These are phyloP conservation scores for Brachyistius frenatus DNA, from an alignment of 2,113 vertebrate genomes.

Conservation along the genomic window DNA sequence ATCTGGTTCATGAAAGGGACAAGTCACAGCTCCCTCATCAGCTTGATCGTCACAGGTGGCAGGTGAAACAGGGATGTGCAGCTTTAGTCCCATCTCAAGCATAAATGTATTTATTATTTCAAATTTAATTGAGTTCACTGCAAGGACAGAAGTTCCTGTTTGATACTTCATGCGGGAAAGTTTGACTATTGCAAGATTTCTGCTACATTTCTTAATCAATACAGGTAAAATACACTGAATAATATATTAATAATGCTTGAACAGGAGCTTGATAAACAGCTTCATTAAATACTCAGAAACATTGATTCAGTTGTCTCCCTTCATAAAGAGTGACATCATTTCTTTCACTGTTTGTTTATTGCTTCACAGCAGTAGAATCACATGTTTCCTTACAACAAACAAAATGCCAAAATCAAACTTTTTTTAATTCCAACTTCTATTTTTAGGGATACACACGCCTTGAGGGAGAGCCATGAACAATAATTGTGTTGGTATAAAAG, in stretches of 20 bases:
- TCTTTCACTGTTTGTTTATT: not conserved
- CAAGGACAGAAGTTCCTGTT: not conserved
- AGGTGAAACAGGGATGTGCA: conserved; percentile 19
- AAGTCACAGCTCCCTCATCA: conserved; percentile 23
- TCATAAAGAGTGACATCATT: not conserved
- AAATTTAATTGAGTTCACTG: not conserved
- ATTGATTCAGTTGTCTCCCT: conserved; percentile 6
- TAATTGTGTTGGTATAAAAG: conserved; percentile 57
- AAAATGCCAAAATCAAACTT: not conserved
- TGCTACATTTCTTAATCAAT: not conserved
- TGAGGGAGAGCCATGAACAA: conserved; percentile 31
- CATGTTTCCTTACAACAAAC: conserved; percentile 15
- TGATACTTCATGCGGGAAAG: not conserved
- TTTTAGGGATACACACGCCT: conserved; percentile 43
- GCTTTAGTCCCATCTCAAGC: not conserved
- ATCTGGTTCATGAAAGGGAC: conserved; percentile 37
- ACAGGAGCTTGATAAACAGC: not conserved
- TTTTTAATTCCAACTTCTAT: conserved; percentile 21
- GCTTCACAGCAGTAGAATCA: conserved; percentile 12
- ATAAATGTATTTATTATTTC: not conserved
- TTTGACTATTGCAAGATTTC: not conserved
- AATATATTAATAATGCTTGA: not conserved
- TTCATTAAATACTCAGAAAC: conserved; percentile 6
- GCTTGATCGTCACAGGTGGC: conserved; percentile 30
- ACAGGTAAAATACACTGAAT: not conserved